Evolutionary conservation across 2,888 invertebrate genomes (phyloP).

Genomic region (Agrotis clavis): DNA sequence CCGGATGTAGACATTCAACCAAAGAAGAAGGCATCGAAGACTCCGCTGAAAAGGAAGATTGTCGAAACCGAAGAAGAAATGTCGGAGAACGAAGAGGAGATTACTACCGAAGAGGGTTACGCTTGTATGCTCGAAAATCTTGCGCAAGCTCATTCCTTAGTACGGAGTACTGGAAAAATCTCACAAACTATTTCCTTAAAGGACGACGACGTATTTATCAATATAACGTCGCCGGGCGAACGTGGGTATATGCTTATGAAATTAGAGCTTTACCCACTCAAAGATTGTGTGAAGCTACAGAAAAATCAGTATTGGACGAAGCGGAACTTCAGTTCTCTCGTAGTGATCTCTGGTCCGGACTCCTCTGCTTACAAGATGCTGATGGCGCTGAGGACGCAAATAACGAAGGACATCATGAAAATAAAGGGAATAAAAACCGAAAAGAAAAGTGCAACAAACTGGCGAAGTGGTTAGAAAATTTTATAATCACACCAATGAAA

Average conservation of each 20-base stretch:
- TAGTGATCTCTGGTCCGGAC: background rate
- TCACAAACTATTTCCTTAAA: constrained; percentile 3
- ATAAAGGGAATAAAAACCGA: too few relatives aligned
- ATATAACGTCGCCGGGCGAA: constrained; percentile 6
- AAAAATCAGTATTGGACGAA: constrained; percentile 2
- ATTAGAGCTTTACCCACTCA: background rate
- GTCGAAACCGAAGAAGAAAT: too few relatives aligned
- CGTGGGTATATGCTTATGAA: constrained; percentile 6
- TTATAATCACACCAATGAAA: too few relatives aligned
- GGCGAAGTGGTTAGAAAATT: too few relatives aligned
- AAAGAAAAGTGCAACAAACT: too few relatives aligned
- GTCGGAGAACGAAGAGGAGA: too few relatives aligned
- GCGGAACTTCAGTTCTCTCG: background rate
- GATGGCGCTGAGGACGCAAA: too few relatives aligned
- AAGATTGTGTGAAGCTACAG: background rate
- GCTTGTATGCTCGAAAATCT: constrained; percentile 9
- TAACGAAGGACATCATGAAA: too few relatives aligned
- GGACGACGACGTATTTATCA: background rate
- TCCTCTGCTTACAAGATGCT: too few relatives aligned
- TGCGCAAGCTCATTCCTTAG: constrained; percentile 9
- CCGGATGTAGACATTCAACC: too few relatives aligned
- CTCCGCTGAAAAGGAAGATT: too few relatives aligned
- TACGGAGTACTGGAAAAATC: background rate
- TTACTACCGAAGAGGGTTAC: background rate
- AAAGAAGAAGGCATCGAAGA: too few relatives aligned